Percentiles rank a stretch among this genome's conserved stretches.
These are phyloP conservation scores for Ditylenchus weischeri DNA, from an alignment of 2,888 invertebrate genomes.

Conservation along the genomic window DNA sequence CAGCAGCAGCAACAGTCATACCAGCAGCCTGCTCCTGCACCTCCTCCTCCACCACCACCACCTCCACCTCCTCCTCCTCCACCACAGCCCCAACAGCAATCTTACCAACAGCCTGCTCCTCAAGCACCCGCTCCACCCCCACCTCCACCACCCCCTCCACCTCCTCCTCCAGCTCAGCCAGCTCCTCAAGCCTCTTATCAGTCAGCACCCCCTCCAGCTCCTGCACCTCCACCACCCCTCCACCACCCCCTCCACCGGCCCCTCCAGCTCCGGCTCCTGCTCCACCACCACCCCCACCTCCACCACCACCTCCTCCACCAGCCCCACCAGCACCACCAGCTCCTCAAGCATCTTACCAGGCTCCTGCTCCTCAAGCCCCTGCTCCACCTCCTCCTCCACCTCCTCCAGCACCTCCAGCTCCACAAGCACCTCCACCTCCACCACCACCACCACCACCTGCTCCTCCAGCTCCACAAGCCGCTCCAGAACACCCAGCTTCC, in stretches of 20 bases:
- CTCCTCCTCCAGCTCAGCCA: not conserved
- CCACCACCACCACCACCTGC: not conserved
- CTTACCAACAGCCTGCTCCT: not conserved
- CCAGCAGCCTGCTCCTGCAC: not conserved
- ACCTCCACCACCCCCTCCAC: not conserved
- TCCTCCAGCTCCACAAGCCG: not conserved
- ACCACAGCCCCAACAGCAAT: not conserved
- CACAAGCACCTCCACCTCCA: not conserved
- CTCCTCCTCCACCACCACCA: not conserved
- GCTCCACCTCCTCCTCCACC: not conserved
- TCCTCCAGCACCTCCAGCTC: not conserved
- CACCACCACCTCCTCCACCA: not conserved
- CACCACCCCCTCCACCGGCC: not conserved
- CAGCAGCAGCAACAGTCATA: conserved; percentile 2
- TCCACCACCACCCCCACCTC: not conserved
- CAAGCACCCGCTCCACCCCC: not conserved
- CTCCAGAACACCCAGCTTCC: conserved; percentile 6
- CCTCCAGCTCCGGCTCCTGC: not conserved
- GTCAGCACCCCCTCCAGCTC: not conserved
- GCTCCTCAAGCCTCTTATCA: not conserved
- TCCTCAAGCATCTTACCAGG: not conserved
- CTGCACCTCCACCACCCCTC: not conserved
- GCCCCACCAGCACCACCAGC: not conserved
- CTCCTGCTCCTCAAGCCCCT: not conserved
- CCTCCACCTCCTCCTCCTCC: not conserved